These are phyloP conservation scores for Loxodonta africana DNA, from an alignment of 2,113 vertebrate genomes.

Conservation along the genomic window DNA sequence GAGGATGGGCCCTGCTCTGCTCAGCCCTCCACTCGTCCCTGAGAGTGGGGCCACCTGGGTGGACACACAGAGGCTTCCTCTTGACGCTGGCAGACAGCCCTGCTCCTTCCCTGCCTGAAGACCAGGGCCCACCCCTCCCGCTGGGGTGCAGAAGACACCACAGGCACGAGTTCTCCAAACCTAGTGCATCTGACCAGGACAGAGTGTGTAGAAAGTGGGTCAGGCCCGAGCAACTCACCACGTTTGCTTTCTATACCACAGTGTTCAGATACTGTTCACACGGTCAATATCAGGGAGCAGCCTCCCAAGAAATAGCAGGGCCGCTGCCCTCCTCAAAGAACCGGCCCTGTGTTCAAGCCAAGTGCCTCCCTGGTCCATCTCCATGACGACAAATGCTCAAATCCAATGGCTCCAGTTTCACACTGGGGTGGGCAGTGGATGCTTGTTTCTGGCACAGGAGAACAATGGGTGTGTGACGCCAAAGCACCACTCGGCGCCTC, in stretches of 20 bases:
- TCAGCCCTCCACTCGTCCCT: neutral
- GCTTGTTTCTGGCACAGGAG: neutral
- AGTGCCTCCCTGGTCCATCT: neutral
- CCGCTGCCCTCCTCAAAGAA: neutral
- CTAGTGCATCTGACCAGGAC: neutral
- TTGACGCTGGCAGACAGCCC: neutral
- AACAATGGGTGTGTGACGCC: accelerated
- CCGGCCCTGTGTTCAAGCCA: neutral
- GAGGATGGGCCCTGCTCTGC: neutral
- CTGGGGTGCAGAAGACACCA: neutral
- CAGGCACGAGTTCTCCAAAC: too few relatives aligned
- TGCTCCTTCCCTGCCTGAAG: too few relatives aligned
- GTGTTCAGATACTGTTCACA: neutral
- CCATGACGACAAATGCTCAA: too few relatives aligned
- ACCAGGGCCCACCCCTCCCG: neutral
- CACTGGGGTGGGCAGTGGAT: accelerated
- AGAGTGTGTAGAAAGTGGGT: neutral
- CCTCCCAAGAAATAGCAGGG: neutral
- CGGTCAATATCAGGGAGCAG: too few relatives aligned
- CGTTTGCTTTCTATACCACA: neutral
- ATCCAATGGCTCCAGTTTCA: accelerated
- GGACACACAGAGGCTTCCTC: neutral
- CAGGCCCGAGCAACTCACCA: neutral
- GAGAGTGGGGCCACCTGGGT: neutral
- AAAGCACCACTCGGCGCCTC: neutral